phyloP scores from a whole-genome alignment of 2,113 vertebrate genomes.

The Tragelaphus imberbis region DNA sequence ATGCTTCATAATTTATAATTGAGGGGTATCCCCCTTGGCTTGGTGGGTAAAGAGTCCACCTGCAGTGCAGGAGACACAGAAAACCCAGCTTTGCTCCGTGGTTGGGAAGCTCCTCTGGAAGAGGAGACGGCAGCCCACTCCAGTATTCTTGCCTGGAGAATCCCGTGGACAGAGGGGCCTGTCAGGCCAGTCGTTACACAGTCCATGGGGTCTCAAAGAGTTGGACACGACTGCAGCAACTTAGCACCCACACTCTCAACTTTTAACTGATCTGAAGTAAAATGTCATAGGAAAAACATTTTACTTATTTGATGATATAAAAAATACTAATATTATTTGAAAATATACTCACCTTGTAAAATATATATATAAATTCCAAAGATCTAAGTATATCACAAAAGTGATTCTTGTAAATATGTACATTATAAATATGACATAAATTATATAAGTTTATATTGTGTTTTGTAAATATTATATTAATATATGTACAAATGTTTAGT shows the following conservation, averaged over 20 bases:
- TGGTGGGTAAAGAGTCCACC: not conserved
- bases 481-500: not conserved
- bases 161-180: not conserved
- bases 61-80: not conserved
- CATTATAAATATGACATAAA: not conserved
- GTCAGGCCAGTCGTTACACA: not conserved
- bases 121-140: not conserved
- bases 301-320: not conserved
- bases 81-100: not conserved
- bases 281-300: not conserved
- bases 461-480: not conserved
- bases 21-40: not conserved
- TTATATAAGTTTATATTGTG: not conserved
- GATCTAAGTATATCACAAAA: not conserved
- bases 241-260: not conserved
- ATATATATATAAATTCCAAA: not conserved
- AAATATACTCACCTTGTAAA: not conserved
- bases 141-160: not conserved
- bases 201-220: not conserved
- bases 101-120: not conserved
- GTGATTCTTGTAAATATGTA: not conserved
- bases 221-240: not conserved
- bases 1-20: not conserved
- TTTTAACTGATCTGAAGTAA: not conserved
- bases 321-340: not conserved